A percentile compares a stretch with the other conserved stretches of the same genome.
These are phyloP conservation scores for Trachelipus rathkii DNA, from an alignment of 1,140 invertebrate genomes.

Conservation along the genomic window DNA sequence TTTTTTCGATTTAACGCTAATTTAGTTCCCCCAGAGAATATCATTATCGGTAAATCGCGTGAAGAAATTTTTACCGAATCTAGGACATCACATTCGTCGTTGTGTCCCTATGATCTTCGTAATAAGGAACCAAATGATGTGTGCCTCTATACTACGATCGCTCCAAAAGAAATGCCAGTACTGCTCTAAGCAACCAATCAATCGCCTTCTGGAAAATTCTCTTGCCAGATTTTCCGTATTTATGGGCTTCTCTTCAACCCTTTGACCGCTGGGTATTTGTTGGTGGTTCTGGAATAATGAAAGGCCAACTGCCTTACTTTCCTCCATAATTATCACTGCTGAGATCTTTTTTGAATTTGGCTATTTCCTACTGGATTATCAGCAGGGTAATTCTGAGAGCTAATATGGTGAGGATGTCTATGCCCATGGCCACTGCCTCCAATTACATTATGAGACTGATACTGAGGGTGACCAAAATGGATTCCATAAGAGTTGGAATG, in stretches of 20 bases:
- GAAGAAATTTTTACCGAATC: too few relatives aligned
- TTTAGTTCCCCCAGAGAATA: too few relatives aligned
- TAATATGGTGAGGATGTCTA: neutral
- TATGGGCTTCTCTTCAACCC: neutral
- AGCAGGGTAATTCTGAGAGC: neutral
- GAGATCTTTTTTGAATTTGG: neutral
- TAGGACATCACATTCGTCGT: too few relatives aligned
- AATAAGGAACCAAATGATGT: too few relatives aligned
- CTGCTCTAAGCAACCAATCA: too few relatives aligned
- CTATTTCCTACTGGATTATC: neutral
- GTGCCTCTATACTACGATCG: too few relatives aligned
- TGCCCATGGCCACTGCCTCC: neutral
- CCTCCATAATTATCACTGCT: neutral
- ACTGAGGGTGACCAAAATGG: neutral
- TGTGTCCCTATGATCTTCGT: too few relatives aligned
- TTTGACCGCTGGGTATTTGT: neutral
- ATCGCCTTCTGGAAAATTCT: neutral
- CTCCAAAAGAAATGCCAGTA: too few relatives aligned
- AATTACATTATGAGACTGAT: neutral
- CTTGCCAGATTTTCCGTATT: neutral
- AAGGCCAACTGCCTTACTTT: neutral
- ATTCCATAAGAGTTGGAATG: neutral
- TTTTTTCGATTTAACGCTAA: too few relatives aligned
- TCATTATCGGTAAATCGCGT: too few relatives aligned
- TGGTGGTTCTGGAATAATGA: neutral